Evolutionary conservation across 2,113 vertebrate genomes (phyloP).

Genomic region (Austrofundulus limnaeus): DNA sequence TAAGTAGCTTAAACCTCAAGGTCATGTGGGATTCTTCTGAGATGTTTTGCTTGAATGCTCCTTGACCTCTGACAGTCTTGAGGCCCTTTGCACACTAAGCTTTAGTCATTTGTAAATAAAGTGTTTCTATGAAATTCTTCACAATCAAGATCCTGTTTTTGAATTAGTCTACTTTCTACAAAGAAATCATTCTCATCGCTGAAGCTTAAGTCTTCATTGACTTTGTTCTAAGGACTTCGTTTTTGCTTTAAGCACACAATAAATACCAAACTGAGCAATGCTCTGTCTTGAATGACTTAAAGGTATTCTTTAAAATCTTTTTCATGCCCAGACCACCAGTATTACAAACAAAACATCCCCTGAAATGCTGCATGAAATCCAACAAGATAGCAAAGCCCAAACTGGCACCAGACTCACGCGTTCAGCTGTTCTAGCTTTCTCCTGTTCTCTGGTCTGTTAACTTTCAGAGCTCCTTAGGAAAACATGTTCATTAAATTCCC

Average conservation of each 20-base stretch:
- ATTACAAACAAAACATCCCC: no score
- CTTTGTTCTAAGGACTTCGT: no score
- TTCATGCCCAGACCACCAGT: no score
- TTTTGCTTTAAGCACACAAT: no score
- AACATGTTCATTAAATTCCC: conserved; percentile 72
- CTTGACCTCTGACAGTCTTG: conserved; percentile 60
- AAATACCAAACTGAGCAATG: no score
- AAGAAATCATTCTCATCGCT: no score
- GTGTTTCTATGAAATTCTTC: conserved; percentile 40
- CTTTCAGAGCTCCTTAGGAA: conserved; percentile 47
- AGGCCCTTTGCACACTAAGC: conserved; percentile 54
- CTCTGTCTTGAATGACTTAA: no score
- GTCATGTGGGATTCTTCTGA: conserved; percentile 31
- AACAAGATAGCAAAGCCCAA: conserved; percentile 49
- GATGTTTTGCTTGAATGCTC: conserved; percentile 56
- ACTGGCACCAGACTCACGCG: conserved; percentile 30
- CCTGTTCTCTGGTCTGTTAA: conserved; percentile 54
- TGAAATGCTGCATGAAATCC: conserved; percentile 45
- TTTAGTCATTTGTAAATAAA: conserved; percentile 74
- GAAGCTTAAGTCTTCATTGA: no score
- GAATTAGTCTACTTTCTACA: no score
- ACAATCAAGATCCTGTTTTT: no score
- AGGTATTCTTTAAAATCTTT: no score
- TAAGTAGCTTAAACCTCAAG: conserved; percentile 12
- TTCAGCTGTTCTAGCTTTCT: conserved; percentile 48